A percentile compares a stretch with the other conserved stretches of the same genome.
These are phyloP conservation scores for Hypolimnas misippus DNA, from an alignment of 2,888 invertebrate genomes.

Conservation along the genomic window DNA sequence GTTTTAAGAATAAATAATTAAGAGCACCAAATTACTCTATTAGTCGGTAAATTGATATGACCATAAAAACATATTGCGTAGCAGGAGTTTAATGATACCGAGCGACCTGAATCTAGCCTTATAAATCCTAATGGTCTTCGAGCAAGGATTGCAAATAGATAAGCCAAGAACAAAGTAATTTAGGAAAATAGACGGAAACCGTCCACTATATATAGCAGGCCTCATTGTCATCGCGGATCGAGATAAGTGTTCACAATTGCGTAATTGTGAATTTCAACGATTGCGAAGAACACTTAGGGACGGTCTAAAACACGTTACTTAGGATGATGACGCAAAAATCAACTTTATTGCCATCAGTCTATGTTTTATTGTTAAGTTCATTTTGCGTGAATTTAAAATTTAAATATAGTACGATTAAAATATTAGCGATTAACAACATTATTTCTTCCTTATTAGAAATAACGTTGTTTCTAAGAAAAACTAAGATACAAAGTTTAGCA, in stretches of 20 bases:
- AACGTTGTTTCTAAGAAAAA: no score
- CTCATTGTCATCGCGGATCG: conserved; percentile 63
- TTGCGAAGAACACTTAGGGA: conserved; percentile 53
- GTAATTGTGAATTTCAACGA: conserved; percentile 76
- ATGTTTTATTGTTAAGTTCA: background rate
- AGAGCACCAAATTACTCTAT: no score
- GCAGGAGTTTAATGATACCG: background rate
- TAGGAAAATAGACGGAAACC: conserved; percentile 29
- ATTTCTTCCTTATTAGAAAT: no score
- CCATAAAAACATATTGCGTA: background rate
- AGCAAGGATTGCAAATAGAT: conserved; percentile 18
- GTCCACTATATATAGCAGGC: conserved; percentile 61
- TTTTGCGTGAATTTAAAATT: background rate
- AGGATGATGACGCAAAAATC: background rate
- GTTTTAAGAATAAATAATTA: no score
- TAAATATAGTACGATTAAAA: no score
- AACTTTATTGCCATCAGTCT: background rate
- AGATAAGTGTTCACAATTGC: conserved; percentile 77
- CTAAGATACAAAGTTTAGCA: no score
- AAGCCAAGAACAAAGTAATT: conserved; percentile 30
- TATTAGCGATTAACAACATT: no score
- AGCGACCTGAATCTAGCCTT: conserved; percentile 3
- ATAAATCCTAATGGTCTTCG: conserved; percentile 17
- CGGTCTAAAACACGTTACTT: conserved; percentile 50
- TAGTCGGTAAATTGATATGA: background rate